A percentile compares a stretch with the other conserved stretches of the same genome.
Conservation (phyloP, 2,113 vertebrate genomes). For the Cebus imitator region DNA sequence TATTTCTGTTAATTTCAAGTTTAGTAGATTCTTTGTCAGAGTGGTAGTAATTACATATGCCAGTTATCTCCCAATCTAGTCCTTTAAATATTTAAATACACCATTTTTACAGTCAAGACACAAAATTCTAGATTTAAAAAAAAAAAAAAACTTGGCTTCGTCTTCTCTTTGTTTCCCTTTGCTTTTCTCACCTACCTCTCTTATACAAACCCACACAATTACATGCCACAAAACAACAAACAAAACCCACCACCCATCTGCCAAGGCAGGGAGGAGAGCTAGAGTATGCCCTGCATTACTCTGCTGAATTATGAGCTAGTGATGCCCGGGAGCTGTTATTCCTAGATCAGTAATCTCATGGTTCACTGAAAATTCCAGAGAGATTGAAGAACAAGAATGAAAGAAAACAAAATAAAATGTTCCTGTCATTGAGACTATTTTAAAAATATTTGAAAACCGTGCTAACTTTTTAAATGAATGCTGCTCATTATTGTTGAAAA, state of each 20-base stretch:
- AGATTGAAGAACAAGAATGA: neutral
- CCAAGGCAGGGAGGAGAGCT: accelerated
- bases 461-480: neutral
- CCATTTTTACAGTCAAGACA: neutral
- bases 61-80: neutral
- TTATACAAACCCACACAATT: neutral
- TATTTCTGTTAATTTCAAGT: neutral
- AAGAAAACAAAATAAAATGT: neutral
- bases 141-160: neutral
- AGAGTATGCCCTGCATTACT: neutral
- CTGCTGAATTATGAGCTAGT: neutral
- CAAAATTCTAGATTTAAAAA: neutral
- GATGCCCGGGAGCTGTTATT: neutral
- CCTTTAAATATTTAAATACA: neutral
- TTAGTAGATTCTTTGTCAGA: neutral
- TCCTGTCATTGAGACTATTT: neutral
- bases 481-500: neutral
- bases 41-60: neutral
- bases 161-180: neutral
- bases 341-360: neutral
- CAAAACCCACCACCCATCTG: neutral
- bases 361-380: neutral
- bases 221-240: neutral
- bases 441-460: neutral
- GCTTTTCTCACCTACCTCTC: neutral